phyloP scores from a whole-genome alignment of 2,888 invertebrate genomes.

The Andrena flavipes region DNA sequence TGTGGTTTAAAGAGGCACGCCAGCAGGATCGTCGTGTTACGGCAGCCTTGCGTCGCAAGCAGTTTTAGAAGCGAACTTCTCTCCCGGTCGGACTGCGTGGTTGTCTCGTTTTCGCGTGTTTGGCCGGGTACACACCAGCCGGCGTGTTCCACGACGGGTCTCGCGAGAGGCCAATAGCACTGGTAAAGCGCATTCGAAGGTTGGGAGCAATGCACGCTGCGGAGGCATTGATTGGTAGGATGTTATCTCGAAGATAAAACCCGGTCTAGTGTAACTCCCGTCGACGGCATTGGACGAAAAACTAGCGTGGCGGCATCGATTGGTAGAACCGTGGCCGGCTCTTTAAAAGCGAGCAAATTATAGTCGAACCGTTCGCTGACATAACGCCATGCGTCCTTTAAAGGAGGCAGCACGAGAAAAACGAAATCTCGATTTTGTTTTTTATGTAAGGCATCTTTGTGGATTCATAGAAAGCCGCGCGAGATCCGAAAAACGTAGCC shows the following conservation, averaged over 20 bases:
- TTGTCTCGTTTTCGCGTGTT: slow-evolving; percentile 54
- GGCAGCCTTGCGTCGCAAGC: slow-evolving; percentile 58
- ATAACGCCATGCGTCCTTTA: slow-evolving; percentile 24
- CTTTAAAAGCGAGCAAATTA: slow-evolving; percentile 14
- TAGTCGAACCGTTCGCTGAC: slow-evolving; percentile 1
- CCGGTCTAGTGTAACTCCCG: slow-evolving; percentile 28
- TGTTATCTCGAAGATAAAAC: slow-evolving; percentile 67
- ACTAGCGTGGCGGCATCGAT: slow-evolving; percentile 55
- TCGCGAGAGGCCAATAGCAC: slow-evolving; percentile 58
- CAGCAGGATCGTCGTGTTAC: slow-evolving; percentile 57
- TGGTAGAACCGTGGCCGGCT: slow-evolving; percentile 23
- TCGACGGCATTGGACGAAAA: slow-evolving; percentile 35
- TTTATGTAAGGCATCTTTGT: neutral
- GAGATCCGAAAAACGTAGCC: slow-evolving; percentile 26
- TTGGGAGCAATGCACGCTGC: slow-evolving; percentile 71
- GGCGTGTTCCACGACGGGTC: slow-evolving; percentile 18
- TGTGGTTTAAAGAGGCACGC: slow-evolving; percentile 70
- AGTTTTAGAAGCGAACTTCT: slow-evolving; percentile 54
- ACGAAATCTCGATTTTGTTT: neutral
- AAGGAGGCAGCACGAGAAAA: neutral
- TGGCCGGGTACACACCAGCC: slow-evolving; percentile 56
- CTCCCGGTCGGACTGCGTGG: slow-evolving; percentile 48
- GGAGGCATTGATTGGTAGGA: slow-evolving; percentile 69
- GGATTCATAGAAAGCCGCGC: neutral
- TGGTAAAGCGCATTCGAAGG: slow-evolving; percentile 62